These are phyloP conservation scores for Watsonalla binaria DNA, from an alignment of 2,888 invertebrate species.

Conservation along the genomic window DNA sequence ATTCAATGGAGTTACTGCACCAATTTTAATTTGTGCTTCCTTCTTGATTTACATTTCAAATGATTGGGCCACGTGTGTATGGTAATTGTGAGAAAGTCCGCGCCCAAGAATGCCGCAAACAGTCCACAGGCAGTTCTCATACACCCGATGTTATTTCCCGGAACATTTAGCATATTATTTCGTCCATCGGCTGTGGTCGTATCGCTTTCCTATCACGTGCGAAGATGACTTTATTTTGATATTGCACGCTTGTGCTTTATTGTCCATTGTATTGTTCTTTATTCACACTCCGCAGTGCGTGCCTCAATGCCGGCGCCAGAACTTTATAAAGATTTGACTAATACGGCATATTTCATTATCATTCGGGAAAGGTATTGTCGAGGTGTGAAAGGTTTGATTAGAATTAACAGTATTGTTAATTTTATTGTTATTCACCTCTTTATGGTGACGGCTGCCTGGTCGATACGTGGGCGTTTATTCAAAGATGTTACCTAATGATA, in stretches of 20 bases:
- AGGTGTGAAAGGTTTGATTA: slow-evolving; percentile 24
- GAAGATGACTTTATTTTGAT: slow-evolving; percentile 71
- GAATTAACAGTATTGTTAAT: slow-evolving; percentile 22
- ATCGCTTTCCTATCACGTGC: slow-evolving; percentile 57
- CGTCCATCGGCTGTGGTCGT: slow-evolving; percentile 15
- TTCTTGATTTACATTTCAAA: not conserved
- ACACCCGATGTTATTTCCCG: slow-evolving; percentile 40
- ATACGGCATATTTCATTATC: slow-evolving; percentile 17
- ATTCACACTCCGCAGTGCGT: slow-evolving; percentile 41
- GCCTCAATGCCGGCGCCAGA: slow-evolving; percentile 35
- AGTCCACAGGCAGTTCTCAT: slow-evolving; percentile 18
- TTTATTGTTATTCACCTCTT: slow-evolving; percentile 1
- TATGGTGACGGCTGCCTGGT: slow-evolving; percentile 1
- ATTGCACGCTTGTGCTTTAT: slow-evolving; percentile 61
- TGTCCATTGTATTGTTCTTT: slow-evolving; percentile 56
- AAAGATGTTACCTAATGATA: too few species aligned
- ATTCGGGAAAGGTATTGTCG: slow-evolving; percentile 27
- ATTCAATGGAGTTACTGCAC: not conserved
- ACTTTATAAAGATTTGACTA: slow-evolving; percentile 35
- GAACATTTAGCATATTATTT: slow-evolving; percentile 42
- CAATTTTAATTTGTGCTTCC: not conserved
- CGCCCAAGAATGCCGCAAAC: slow-evolving; percentile 18
- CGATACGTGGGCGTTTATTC: too few species aligned
- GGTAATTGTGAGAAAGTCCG: slow-evolving; percentile 5
- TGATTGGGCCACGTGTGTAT: not conserved